Evolutionary conservation across 2,797 vertebrate species (phyloP).

Genomic region (Coranthus polyacanthus): DNA sequence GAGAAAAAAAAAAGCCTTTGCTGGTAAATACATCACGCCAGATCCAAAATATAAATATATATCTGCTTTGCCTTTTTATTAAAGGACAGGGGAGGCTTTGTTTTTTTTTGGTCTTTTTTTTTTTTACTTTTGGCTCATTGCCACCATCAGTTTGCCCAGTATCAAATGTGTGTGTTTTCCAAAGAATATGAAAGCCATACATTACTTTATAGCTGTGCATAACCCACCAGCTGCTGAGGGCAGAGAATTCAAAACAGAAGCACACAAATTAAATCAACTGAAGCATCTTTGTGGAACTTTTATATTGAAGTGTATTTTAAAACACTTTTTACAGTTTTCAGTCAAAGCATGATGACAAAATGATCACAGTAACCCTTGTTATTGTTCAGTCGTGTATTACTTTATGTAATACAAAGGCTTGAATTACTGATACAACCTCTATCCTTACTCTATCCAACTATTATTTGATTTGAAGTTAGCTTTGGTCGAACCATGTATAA

Average conservation of each 20-base stretch:
- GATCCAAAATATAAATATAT: constrained; percentile 9
- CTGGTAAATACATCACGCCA: constrained; percentile 30
- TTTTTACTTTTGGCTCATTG: constrained; percentile 19
- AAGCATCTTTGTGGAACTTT: not conserved
- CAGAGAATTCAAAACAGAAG: not conserved
- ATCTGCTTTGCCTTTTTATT: constrained; percentile 22
- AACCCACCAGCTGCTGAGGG: constrained; percentile 2
- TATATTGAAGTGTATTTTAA: constrained; percentile 2
- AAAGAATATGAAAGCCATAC: constrained; percentile 20
- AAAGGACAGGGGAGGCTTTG: constrained; percentile 5
- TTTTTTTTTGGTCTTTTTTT: not conserved
- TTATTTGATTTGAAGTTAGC: constrained; percentile 8
- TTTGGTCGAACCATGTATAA: constrained; percentile 30
- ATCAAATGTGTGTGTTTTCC: constrained; percentile 5
- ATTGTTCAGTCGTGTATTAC: not conserved
- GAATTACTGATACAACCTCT: constrained; percentile 7
- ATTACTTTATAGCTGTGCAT: constrained; percentile 13
- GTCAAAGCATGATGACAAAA: not conserved
- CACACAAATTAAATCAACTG: not conserved
- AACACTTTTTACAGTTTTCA: too few species aligned
- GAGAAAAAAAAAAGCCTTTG: constrained; percentile 43
- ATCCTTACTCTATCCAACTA: constrained; percentile 5
- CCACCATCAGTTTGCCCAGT: constrained; percentile 2
- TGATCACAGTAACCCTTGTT: constrained; percentile 10
- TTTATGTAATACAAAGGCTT: not conserved